Conservation (phyloP, 1,140 invertebrate genomes). For the Bombyx mori region ASM3026992v2 NC_085127.1:1436501-1437000, state of each 20-base stretch:
- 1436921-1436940: too few relatives aligned
- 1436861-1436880: conserved; percentile 30
- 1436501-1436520: too few relatives aligned
- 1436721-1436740: conserved; percentile 46
- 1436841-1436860: conserved; percentile 26
- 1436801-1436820: conserved; percentile 25
- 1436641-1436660: conserved; percentile 75
- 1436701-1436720: conserved; percentile 71
- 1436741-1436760: conserved; percentile 53
- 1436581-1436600: too few relatives aligned
- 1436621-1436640: conserved; percentile 66
- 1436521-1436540: too few relatives aligned
- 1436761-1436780: conserved; percentile 45
- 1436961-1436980: too few relatives aligned
- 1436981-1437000: too few relatives aligned
- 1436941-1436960: too few relatives aligned
- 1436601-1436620: too few relatives aligned
- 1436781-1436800: conserved; percentile 26
- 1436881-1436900: neutral
- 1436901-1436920: too few relatives aligned
- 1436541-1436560: too few relatives aligned
- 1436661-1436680: conserved; percentile 78
- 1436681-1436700: conserved; percentile 77
- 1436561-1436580: too few relatives aligned
- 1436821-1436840: conserved; percentile 56